Evolutionary conservation across 2,113 vertebrate genomes (phyloP).

Genomic region (Calypte anna): DNA sequence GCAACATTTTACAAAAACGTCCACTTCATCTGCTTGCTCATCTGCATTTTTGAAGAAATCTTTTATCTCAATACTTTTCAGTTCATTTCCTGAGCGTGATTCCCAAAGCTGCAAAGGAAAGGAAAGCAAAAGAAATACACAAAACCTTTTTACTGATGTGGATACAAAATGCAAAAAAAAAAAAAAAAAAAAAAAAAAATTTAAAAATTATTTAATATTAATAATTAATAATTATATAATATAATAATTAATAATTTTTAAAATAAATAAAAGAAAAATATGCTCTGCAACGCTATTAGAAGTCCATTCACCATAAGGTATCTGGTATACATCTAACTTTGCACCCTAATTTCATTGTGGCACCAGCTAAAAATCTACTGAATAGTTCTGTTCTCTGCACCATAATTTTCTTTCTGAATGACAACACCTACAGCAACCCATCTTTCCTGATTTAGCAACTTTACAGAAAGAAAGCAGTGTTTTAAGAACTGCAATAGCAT

Average conservation of each 20-base stretch:
- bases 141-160: background rate
- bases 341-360: background rate
- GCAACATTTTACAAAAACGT: slow-evolving; percentile 87
- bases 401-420: background rate
- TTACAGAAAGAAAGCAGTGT: background rate
- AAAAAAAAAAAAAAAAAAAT: no score
- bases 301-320: background rate
- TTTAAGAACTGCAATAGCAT: background rate
- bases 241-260: background rate
- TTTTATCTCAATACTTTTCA: slow-evolving; percentile 84
- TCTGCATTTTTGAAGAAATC: slow-evolving; percentile 76
- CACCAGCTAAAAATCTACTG: background rate
- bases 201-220: no score
- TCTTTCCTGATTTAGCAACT: background rate
- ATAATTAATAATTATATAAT: no score
- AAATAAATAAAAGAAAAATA: background rate
- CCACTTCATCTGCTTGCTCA: slow-evolving; percentile 78
- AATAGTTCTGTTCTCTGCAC: background rate
- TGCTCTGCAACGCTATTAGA: background rate
- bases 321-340: background rate
- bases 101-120: slow-evolving; percentile 90
- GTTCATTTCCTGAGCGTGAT: slow-evolving; percentile 83
- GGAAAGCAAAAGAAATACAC: background rate
- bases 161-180: background rate
- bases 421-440: background rate